phyloP scores from a whole-genome alignment of 2,888 invertebrate genomes.

The Stegana nigrithorax region DNA sequence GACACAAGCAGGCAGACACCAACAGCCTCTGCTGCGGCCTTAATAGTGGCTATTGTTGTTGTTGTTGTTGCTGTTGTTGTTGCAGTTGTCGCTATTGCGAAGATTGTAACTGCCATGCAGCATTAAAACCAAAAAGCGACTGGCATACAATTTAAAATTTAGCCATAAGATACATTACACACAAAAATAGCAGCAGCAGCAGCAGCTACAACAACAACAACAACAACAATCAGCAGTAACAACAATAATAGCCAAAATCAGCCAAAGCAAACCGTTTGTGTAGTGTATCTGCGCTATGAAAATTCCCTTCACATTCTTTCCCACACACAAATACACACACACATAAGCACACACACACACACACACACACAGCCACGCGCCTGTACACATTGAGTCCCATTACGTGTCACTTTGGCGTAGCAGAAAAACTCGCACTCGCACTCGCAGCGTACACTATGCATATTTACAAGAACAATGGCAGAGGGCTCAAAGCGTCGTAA shows the following conservation, averaged over 20 bases:
- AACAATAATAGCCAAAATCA: too few species aligned
- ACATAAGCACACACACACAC: too few species aligned
- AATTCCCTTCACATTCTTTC: slow-evolving; percentile 64
- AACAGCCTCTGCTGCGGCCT: too few species aligned
- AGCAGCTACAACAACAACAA: too few species aligned
- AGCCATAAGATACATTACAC: slow-evolving; percentile 57
- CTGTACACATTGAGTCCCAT: slow-evolving; percentile 7
- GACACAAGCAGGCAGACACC: too few species aligned
- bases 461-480: too few species aligned
- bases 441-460: slow-evolving; percentile 13
- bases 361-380: neutral
- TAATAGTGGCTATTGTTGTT: neutral
- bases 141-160: slow-evolving; percentile 53
- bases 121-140: slow-evolving; percentile 43
- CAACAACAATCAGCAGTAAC: too few species aligned
- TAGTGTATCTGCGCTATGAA: slow-evolving; percentile 27
- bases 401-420: neutral
- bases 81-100: neutral
- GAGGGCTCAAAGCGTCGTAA: slow-evolving; percentile 37
- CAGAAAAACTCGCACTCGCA: neutral
- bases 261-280: neutral
- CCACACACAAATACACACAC: slow-evolving; percentile 44
- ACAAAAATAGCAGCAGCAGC: too few species aligned
- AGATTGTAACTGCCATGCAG: neutral
- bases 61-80: neutral